A percentile compares a stretch with the other conserved stretches of the same genome.
Conservation (phyloP, 2,797 vertebrate genomes). For the Cossypha caffra region DNA sequence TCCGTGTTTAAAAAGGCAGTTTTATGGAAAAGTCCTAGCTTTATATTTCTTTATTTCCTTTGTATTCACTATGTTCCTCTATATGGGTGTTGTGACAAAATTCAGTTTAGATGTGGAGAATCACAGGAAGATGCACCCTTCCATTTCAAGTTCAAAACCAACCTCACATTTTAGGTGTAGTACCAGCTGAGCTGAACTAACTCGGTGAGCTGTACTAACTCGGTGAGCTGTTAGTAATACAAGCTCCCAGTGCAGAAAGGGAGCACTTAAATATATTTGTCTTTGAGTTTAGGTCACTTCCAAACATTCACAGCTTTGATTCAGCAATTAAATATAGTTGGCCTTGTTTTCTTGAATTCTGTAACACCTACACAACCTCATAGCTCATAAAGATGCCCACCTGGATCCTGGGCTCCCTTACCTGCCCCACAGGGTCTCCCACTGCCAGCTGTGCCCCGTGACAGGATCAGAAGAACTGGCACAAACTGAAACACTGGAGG, state of each 20-base stretch:
- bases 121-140: neutral
- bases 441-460: neutral
- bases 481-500: neutral
- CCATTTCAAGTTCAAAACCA: neutral
- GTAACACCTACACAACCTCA: neutral
- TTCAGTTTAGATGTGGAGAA: neutral
- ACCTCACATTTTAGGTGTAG: neutral
- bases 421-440: neutral
- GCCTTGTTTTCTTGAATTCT: neutral
- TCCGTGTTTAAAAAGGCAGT: neutral
- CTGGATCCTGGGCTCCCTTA: neutral
- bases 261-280: neutral
- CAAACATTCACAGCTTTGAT: neutral
- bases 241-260: neutral
- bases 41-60: neutral
- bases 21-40: neutral
- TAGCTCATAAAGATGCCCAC: neutral
- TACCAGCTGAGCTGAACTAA: neutral
- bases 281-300: neutral
- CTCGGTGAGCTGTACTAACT: neutral
- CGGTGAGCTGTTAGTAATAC: neutral
- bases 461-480: neutral
- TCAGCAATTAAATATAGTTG: neutral
- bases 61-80: neutral
- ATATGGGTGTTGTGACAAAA: neutral